A percentile compares a stretch with the other conserved stretches of the same genome.
Evolutionary conservation across 2,113 vertebrate species (phyloP).

Genomic region (Campylomormyrus numenius): DNA sequence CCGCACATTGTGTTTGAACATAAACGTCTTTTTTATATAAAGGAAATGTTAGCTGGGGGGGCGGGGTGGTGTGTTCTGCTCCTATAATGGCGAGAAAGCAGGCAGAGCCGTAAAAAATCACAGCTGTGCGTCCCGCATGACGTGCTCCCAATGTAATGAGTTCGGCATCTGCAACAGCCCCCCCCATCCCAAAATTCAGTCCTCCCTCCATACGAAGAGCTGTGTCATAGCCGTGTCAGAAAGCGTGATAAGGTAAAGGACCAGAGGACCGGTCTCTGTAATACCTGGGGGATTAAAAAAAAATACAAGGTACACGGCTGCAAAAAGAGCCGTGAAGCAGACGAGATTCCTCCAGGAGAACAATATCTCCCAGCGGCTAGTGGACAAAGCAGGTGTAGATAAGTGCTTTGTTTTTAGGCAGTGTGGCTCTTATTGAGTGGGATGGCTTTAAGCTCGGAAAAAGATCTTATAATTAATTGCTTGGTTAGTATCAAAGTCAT

Average conservation of each 20-base stretch:
- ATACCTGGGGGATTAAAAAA: background rate
- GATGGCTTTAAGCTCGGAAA: background rate
- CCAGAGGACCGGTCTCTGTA: background rate
- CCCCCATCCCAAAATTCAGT: background rate
- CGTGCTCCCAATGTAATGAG: background rate
- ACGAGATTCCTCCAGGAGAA: background rate
- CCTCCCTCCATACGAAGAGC: background rate
- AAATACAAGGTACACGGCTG: background rate
- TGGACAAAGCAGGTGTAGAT: background rate
- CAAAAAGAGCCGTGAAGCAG: background rate
- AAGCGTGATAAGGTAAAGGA: background rate
- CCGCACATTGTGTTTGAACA: background rate
- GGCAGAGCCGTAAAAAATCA: background rate
- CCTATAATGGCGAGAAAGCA: background rate
- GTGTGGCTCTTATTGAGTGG: background rate
- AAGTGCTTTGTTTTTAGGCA: background rate
- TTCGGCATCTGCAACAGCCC: background rate
- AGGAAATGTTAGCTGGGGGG: background rate
- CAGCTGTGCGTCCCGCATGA: background rate
- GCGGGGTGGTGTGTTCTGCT: background rate
- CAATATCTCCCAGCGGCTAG: background rate
- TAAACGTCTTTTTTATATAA: background rate
- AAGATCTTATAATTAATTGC: background rate
- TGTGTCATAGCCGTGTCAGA: background rate
- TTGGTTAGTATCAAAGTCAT: background rate